phyloP scores from a whole-genome alignment of 2,113 vertebrate species.

The Columbina picui region DNA sequence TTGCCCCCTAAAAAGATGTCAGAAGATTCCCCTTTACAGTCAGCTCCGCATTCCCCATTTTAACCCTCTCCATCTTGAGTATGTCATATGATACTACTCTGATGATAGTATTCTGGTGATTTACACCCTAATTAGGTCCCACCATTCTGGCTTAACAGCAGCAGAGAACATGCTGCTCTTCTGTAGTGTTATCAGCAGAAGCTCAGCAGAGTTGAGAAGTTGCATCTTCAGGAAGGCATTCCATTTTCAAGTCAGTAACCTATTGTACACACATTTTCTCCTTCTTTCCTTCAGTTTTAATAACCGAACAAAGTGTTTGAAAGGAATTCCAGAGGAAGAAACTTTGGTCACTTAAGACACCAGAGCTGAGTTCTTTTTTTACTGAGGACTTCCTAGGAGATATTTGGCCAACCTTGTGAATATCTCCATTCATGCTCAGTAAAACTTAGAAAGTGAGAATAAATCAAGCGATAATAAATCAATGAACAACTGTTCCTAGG shows the following conservation, averaged over 20 bases:
- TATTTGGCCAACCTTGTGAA: not conserved
- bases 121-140: not conserved
- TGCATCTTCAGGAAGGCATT: not conserved
- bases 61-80: not conserved
- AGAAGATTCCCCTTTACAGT: not conserved
- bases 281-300: not conserved
- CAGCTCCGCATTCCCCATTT: not conserved
- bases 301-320: not conserved
- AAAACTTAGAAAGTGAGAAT: not conserved
- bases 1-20: not conserved
- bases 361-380: not conserved
- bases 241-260: not conserved
- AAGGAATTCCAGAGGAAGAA: not conserved
- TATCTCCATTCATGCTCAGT: not conserved
- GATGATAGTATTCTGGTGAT: not conserved
- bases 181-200: not conserved
- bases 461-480: not conserved
- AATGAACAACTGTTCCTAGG: not conserved
- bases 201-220: not conserved
- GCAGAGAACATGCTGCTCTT: not conserved
- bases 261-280: not conserved
- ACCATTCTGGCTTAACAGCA: not conserved
- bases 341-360: not conserved
- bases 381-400: not conserved
- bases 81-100: not conserved